Conservation (phyloP, 2,797 vertebrate genomes). For the Microcaecilia unicolor region DNA sequence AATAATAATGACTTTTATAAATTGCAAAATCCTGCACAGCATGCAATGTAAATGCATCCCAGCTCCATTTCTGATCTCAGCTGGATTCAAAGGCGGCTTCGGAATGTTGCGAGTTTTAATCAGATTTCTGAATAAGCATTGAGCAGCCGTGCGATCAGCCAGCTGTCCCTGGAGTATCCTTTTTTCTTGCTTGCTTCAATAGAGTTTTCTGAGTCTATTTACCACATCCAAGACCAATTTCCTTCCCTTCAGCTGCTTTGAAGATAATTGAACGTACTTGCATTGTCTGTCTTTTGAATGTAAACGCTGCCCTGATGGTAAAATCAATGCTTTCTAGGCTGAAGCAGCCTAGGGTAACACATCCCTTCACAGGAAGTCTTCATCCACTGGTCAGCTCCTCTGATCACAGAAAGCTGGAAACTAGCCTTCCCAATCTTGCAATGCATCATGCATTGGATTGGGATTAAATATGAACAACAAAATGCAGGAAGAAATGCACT, state of each 20-base stretch:
- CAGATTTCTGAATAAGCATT: slow-evolving; percentile 21
- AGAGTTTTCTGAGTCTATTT: slow-evolving; percentile 53
- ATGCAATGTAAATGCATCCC: neutral
- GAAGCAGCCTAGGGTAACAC: slow-evolving; percentile 18
- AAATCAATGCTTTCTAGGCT: slow-evolving; percentile 51
- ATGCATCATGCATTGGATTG: slow-evolving; percentile 22
- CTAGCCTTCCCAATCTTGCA: slow-evolving; percentile 5
- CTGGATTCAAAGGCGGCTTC: neutral
- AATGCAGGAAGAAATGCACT: neutral
- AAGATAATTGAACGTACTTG: slow-evolving; percentile 61
- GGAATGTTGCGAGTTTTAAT: slow-evolving; percentile 10
- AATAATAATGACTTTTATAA: too few relatives aligned
- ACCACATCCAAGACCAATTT: slow-evolving; percentile 65
- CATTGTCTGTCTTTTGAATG: slow-evolving; percentile 54
- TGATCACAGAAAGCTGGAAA: slow-evolving; percentile 29
- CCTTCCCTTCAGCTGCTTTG: slow-evolving; percentile 58
- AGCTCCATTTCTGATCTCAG: accelerated
- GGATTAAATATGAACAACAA: slow-evolving; percentile 36
- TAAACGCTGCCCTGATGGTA: slow-evolving; percentile 49
- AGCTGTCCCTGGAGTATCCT: slow-evolving; percentile 9
- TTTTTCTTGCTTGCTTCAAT: slow-evolving; percentile 43
- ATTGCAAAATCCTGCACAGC: too few relatives aligned
- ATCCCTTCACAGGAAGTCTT: slow-evolving; percentile 28
- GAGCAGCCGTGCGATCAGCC: slow-evolving; percentile 1
- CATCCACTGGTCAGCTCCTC: slow-evolving; percentile 17